Base-by-base conservation (phyloP, 2,113 vertebrate genomes). In the Hymenochirus boettgeri region DNA sequence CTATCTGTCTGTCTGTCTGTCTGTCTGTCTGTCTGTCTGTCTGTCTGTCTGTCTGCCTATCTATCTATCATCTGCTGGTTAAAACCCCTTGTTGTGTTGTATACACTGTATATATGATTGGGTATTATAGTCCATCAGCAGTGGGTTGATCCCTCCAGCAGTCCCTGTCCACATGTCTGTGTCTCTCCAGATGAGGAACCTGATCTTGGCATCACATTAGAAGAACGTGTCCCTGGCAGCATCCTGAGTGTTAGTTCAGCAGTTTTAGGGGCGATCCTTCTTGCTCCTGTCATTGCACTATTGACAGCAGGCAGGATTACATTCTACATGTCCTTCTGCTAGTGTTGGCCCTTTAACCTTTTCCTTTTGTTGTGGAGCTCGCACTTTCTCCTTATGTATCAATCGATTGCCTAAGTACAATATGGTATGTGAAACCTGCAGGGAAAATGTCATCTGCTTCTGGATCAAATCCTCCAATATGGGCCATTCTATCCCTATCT, bases 221-320 rank as follows among this genome's bases (percentile, higher is more conserved):
- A 77, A 74, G 74, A 83, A 83, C 86, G 82, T 89, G 87, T 86
- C 80, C 47, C 37, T 24, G 55, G 76, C 81, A 66, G 7, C 48
- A 21, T 61, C 69, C 70, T 57, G 78, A 79, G 77, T 69, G 80
- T 88, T 88, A 85, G 86, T 88, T 87, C 83, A 80, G 87, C 85
- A 75, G 77, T 75, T 78, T 59, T 73, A 77, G 56, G 71, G 75
- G 35, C 62, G 55, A 77, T 85, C 74, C 77, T 80, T 83, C 79
- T 83, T 72, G 56, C 60, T 48, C 73, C 77, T 79, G 81, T 84
- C 84, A 83, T 72, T 74, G 75, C 58, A 18, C 73, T 72, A 78
- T 77, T 78, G 82, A 77, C 77, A 77, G 76, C 70, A 73, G 67
- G 48, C 33, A 59, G 69, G 73, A 80, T 72, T 74, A 74, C 71